Evolutionary conservation across 2,888 invertebrate genomes (phyloP), one percentile per base, ranked within the genome.

Genomic region (Agapetus fuscipes): DNA sequence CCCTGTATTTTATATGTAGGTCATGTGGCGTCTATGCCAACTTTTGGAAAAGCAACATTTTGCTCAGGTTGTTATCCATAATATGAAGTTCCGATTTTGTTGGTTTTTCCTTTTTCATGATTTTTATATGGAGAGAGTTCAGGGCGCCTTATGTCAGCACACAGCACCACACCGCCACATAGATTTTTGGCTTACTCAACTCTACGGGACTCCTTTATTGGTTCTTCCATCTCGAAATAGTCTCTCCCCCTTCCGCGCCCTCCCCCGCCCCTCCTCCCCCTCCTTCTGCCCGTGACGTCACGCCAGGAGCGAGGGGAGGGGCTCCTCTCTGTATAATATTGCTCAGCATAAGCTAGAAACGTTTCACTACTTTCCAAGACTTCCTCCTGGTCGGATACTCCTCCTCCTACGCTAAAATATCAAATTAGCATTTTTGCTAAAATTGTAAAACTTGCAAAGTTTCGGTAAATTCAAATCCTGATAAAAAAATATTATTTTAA

Each of bases 151-250:
- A 39, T 43, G 36, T 33, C 29, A 68, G 69, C 70, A 70, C 70
- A 70, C 69, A 68, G 70, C 70, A 70, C 69, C 58, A 68, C 61
- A 57, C 55, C 54, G 34, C 37, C 54, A 57, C 54, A 56, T 56
- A 48, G 51, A 50, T 66, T 66, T 64, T 61, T 64, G 61, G 67
- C 65, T 67, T 66, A 66, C 66, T 66, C 67, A 65, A 69, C 66
- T 67, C 67, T 68, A 65, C 64, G 62, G 60, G 64, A 60, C 66
- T 71, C 66, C 73, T 73, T 73, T 74, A 73, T 72, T 74, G 73
- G 72, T 72, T 59, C 66, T 52, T 49, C 62, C 67, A 59, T 60
- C 61, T 71, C 69, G 69, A 69, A 72, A 72, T 71, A 72, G 72
- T 69, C 50, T 48, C 46, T 34, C 60, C 54, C 56, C 53, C 57